These are phyloP conservation scores for Chaetorhynchus papuensis DNA, from an alignment of 2,113 vertebrate genomes.

Conservation along the genomic window DNA sequence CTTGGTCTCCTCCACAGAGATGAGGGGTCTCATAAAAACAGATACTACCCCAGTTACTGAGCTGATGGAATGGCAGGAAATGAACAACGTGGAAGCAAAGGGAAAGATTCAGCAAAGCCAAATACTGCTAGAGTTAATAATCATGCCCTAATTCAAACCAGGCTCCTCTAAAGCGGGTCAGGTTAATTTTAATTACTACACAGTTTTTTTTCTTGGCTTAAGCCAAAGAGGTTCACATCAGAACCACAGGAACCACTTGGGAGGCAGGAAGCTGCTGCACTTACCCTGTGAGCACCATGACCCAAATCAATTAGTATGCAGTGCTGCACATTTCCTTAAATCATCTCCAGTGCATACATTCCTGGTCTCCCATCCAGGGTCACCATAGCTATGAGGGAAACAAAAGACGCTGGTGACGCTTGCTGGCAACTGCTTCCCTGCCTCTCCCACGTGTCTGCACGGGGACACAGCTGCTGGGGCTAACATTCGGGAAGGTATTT, in stretches of 20 bases:
- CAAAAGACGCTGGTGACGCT: not conserved
- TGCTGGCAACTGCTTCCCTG: not conserved
- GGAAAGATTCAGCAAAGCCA: not conserved
- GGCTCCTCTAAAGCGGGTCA: not conserved
- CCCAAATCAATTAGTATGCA: not conserved
- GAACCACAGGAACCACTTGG: not conserved
- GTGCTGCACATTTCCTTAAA: not conserved
- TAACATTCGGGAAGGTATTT: not conserved
- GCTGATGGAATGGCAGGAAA: not conserved
- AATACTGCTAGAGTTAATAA: not conserved
- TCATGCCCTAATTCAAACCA: conserved; percentile 9
- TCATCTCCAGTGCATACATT: conserved; percentile 9
- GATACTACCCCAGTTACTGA: not conserved
- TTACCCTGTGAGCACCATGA: not conserved
- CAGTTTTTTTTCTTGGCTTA: not conserved
- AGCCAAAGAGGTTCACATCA: not conserved
- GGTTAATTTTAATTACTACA: not conserved
- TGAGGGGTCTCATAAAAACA: not conserved
- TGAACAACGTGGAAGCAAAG: not conserved
- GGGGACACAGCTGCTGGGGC: not conserved
- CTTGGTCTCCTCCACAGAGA: not conserved
- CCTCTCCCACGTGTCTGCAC: not conserved
- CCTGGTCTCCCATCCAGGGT: not conserved
- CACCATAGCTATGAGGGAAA: conserved; percentile 7
- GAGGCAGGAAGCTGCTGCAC: conserved; percentile 16